Percentiles rank a stretch among this genome's conserved stretches.
These are phyloP conservation scores for Cyprinodon diabolis DNA, from an alignment of 2,797 vertebrate species.

Conservation along the genomic window DNA sequence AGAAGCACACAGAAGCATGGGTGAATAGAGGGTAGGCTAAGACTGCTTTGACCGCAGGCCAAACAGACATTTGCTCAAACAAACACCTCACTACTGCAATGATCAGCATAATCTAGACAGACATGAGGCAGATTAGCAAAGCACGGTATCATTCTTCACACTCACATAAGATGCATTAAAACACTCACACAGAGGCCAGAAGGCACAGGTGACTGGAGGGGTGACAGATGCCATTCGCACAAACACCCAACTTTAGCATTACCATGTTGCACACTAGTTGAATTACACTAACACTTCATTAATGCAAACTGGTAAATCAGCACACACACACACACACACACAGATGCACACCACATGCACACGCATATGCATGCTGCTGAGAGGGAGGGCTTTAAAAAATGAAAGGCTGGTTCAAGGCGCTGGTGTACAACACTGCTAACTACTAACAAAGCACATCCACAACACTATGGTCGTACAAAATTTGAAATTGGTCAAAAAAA, in stretches of 20 bases:
- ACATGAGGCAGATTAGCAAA: slow-evolving; percentile 76
- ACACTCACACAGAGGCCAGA: slow-evolving; percentile 34
- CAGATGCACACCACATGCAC: slow-evolving; percentile 2
- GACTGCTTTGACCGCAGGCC: slow-evolving; percentile 63
- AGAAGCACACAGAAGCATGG: slow-evolving; percentile 54
- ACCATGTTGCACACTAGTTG: slow-evolving; percentile 60
- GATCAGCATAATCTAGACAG: slow-evolving; percentile 77
- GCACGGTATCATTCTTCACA: slow-evolving; percentile 44
- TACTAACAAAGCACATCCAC: slow-evolving; percentile 61
- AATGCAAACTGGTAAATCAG: slow-evolving; percentile 65
- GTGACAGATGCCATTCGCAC: slow-evolving; percentile 55
- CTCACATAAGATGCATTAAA: slow-evolving; percentile 25
- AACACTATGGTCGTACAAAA: slow-evolving; percentile 82
- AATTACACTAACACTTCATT: slow-evolving; percentile 71
- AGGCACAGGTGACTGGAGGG: slow-evolving; percentile 59
- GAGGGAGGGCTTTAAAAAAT: slow-evolving; percentile 14
- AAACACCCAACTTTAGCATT: slow-evolving; percentile 66
- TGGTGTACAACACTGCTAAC: slow-evolving; percentile 6
- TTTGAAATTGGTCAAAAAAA: slow-evolving; percentile 78
- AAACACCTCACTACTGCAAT: slow-evolving; percentile 71
- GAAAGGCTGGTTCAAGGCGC: slow-evolving; percentile 18
- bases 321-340: slow-evolving; percentile 11
- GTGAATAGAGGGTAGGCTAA: slow-evolving; percentile 66
- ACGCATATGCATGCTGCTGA: slow-evolving; percentile 28
- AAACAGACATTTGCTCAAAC: slow-evolving; percentile 69